phyloP scores from a whole-genome alignment of 2,888 invertebrate species.

The Tryphoninae sp. region DNA sequence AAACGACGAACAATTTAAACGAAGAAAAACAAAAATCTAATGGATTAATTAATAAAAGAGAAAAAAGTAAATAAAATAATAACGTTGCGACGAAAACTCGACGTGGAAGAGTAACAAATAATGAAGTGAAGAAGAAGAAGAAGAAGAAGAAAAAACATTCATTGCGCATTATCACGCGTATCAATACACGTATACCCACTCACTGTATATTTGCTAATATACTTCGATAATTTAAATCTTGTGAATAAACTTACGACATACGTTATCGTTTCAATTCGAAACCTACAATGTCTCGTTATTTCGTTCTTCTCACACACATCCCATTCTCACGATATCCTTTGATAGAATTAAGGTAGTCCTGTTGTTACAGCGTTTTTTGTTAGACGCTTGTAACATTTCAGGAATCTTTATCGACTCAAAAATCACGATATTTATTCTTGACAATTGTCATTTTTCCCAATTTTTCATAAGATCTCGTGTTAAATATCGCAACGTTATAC shows the following conservation, averaged over 20 bases:
- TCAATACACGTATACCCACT: constrained; percentile 69
- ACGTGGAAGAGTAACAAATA: constrained; percentile 25
- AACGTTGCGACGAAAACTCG: constrained; percentile 49
- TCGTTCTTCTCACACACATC: constrained; percentile 35
- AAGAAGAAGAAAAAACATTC: constrained; percentile 66
- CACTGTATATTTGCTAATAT: constrained; percentile 77
- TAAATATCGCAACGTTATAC: too few relatives aligned
- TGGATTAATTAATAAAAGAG: constrained; percentile 37
- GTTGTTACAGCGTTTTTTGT: too few relatives aligned
- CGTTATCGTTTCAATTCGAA: constrained; percentile 79
- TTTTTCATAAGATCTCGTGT: too few relatives aligned
- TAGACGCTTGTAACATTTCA: too few relatives aligned
- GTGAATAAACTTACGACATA: constrained; percentile 81
- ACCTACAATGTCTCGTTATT: constrained; percentile 58
- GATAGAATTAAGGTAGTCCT: too few relatives aligned
- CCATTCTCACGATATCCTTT: constrained; percentile 29
- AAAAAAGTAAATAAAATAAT: constrained; percentile 24
- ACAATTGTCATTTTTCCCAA: too few relatives aligned
- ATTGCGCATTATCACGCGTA: constrained; percentile 74
- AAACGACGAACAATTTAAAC: constrained; percentile 42
- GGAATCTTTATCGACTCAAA: too few relatives aligned
- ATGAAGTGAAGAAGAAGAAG: constrained; percentile 30
- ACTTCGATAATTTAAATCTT: constrained; percentile 81
- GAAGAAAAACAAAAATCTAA: constrained; percentile 49
- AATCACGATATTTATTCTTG: too few relatives aligned